phyloP scores from a whole-genome alignment of 92 coral and sea anemone genomes.

The Galaxea fascicularis region DNA sequence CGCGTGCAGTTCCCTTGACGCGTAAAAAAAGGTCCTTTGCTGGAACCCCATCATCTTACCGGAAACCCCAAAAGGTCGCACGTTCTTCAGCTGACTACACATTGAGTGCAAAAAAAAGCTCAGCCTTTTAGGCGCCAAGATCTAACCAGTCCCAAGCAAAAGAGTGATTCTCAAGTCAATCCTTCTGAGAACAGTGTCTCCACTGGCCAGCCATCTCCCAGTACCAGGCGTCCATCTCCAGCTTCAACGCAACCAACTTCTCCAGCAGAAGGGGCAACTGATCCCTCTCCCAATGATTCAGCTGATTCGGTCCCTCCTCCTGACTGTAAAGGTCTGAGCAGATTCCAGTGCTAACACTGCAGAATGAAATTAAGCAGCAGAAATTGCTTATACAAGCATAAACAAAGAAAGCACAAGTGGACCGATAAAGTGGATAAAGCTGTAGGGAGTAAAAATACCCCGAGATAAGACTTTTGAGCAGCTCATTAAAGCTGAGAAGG shows the following conservation, averaged over 20 bases:
- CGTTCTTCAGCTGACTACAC: constrained; percentile 17
- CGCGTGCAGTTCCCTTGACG: background rate
- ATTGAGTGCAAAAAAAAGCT: constrained; percentile 30
- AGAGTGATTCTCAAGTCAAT: background rate
- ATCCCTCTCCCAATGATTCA: constrained; percentile 37
- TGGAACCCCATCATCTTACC: constrained; percentile 19
- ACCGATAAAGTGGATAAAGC: constrained; percentile 8
- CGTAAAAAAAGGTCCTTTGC: constrained; percentile 16
- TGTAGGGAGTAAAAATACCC: constrained; percentile 27
- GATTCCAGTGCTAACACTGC: constrained; percentile 49
- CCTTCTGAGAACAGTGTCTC: constrained; percentile 11
- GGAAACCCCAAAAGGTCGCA: constrained; percentile 19
- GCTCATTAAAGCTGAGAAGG: constrained; percentile 60
- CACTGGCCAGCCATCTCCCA: constrained; percentile 25
- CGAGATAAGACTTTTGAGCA: constrained; percentile 50
- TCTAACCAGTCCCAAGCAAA: constrained; percentile 15
- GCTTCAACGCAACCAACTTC: constrained; percentile 18
- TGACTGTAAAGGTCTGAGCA: constrained; percentile 8
- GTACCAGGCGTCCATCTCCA: constrained; percentile 21
- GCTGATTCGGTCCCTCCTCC: constrained; percentile 15
- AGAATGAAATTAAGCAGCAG: constrained; percentile 37
- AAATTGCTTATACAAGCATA: constrained; percentile 40
- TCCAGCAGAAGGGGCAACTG: background rate
- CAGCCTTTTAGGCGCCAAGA: constrained; percentile 13
- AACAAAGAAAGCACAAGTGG: constrained; percentile 17